Evolutionary conservation across 2,888 invertebrate species (phyloP).

Genomic region (Drepana falcataria): DNA sequence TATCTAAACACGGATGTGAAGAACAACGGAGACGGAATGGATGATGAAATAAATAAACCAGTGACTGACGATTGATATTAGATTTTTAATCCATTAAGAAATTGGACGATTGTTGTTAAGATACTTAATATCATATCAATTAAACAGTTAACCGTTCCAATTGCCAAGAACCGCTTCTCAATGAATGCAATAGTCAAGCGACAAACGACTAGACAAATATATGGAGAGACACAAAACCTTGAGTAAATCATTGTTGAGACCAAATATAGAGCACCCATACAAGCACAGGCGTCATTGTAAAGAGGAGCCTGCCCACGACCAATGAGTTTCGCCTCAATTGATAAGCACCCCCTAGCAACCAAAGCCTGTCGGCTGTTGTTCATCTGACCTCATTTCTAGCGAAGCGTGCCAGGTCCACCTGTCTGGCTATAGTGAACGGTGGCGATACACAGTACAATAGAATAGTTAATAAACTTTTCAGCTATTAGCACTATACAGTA

Average conservation of each 20-base stretch:
- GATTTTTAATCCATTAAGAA: too few relatives aligned
- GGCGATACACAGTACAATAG: background rate
- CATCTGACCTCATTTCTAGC: constrained; percentile 56
- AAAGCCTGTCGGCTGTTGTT: constrained; percentile 30
- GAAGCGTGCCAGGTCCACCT: constrained; percentile 41
- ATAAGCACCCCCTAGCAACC: constrained; percentile 37
- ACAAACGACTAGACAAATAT: background rate
- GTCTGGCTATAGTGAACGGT: constrained; percentile 15
- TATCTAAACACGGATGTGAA: constrained; percentile 28
- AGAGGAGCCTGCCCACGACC: constrained; percentile 41
- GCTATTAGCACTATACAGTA: too few relatives aligned
- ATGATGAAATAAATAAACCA: constrained; percentile 13
- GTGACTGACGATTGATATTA: background rate
- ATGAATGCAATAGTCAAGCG: background rate
- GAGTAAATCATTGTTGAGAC: background rate
- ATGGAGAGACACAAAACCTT: background rate
- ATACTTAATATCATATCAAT: too few relatives aligned
- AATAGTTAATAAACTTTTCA: too few relatives aligned
- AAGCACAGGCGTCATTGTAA: constrained; percentile 21
- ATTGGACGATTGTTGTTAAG: background rate
- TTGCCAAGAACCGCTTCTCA: background rate
- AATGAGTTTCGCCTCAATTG: constrained; percentile 48
- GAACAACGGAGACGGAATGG: constrained; percentile 27
- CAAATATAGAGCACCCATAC: constrained; percentile 12
- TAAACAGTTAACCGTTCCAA: background rate